Percentiles rank a stretch among this genome's conserved stretches.
phyloP scores from a whole-genome alignment of 2,113 vertebrate genomes.

The Syngnathoides biaculeatus region DNA sequence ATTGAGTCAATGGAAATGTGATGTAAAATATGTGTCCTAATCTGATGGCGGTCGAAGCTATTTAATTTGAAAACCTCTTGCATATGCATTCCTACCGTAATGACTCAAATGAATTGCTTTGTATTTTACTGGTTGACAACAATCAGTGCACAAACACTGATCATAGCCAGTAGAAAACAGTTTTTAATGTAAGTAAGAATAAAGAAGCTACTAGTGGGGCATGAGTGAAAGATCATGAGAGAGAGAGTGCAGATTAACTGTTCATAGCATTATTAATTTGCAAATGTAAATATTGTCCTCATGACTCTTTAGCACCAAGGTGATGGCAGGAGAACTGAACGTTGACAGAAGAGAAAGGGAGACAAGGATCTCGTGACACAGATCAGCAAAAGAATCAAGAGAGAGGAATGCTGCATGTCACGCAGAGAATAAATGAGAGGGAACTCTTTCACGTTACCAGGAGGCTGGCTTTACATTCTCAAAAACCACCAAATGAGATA shows the following conservation, averaged over 20 bases:
- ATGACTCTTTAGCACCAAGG: neutral
- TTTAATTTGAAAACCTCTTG: neutral
- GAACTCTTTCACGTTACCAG: conserved; percentile 51
- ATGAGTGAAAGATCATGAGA: neutral
- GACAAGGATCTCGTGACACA: conserved; percentile 11
- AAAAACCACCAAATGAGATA: conserved; percentile 57
- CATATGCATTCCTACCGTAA: neutral
- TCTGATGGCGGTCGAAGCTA: neutral
- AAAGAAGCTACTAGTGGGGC: neutral
- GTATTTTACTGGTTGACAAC: neutral
- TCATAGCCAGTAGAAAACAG: neutral
- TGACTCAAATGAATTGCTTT: neutral
- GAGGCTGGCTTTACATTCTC: conserved; percentile 47
- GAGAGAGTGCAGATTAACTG: neutral
- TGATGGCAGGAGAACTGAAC: neutral
- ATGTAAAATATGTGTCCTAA: no score
- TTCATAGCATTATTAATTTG: neutral
- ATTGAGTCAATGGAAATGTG: no score
- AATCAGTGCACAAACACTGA: neutral
- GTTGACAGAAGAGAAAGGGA: neutral
- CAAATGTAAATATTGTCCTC: neutral
- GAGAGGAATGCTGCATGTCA: conserved; percentile 32
- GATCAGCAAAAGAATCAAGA: conserved; percentile 27
- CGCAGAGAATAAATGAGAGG: conserved; percentile 56
- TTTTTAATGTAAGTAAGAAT: neutral